Percentiles rank a stretch among this genome's conserved stretches.
Conservation (phyloP, 2,888 invertebrate genomes). For the Imbricaverruca yamaguchii region DNA sequence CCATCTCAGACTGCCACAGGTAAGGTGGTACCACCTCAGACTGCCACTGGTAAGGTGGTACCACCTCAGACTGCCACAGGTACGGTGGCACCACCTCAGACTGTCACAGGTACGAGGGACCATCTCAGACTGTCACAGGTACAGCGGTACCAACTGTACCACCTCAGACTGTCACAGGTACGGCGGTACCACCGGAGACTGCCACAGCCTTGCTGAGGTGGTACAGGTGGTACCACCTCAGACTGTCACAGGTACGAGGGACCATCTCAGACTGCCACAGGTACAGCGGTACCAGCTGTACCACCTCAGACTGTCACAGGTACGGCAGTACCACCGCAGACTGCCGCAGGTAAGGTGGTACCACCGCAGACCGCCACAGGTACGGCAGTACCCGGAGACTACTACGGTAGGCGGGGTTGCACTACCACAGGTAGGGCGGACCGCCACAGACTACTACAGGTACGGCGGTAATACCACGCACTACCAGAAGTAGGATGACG, state of each 20-base stretch:
- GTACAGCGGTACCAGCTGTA: constrained; percentile 52
- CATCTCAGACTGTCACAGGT: constrained; percentile 69
- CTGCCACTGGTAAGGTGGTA: constrained; percentile 57
- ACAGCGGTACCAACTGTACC: constrained; percentile 36
- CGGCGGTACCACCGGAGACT: constrained; percentile 47
- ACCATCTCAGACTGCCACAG: neutral
- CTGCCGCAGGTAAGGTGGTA: constrained; percentile 47
- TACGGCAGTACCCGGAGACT: constrained; percentile 41
- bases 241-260: neutral
- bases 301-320: neutral
- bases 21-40: constrained; percentile 64
- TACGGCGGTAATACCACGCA: too few relatives aligned
- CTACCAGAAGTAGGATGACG: too few relatives aligned
- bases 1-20: neutral
- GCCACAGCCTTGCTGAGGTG: too few relatives aligned
- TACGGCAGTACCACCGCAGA: too few relatives aligned
- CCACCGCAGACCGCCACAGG: constrained; percentile 69
- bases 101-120: constrained; percentile 48
- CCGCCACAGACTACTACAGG: neutral
- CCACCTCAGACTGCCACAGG: neutral
- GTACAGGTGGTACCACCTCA: constrained; percentile 43
- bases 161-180: neutral
- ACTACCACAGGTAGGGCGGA: constrained; percentile 33
- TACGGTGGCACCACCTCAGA: too few relatives aligned
- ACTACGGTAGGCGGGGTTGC: too few relatives aligned